Conservation (phyloP, 2,113 vertebrate genomes). For the Pygoscelis antarcticus region DNA sequence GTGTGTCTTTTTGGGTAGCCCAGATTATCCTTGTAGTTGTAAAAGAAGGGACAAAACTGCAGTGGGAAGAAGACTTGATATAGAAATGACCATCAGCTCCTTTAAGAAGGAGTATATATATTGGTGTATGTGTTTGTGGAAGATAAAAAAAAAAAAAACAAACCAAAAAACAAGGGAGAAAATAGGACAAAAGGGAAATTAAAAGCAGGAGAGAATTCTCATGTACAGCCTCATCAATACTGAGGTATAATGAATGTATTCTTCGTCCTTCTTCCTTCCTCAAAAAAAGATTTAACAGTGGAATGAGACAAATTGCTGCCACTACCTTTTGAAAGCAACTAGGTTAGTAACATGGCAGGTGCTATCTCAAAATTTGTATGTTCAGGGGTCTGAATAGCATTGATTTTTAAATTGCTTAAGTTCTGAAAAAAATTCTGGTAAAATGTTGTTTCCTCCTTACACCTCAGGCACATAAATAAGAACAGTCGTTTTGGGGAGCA, state of each 20-base stretch:
- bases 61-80: background rate
- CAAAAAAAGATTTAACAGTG: background rate
- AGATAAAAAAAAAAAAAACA: background rate
- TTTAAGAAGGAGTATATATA: background rate
- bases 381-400: background rate
- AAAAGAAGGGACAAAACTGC: background rate
- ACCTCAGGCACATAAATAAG: constrained; percentile 38
- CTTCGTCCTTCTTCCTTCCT: background rate
- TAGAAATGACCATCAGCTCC: background rate
- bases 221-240: background rate
- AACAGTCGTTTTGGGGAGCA: constrained; percentile 56
- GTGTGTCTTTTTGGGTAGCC: background rate
- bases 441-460: background rate
- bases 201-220: background rate
- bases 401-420: background rate
- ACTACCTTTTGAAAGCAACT: background rate
- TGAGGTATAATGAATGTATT: background rate
- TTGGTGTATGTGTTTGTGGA: background rate
- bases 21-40: background rate
- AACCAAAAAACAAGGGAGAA: background rate
- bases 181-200: background rate
- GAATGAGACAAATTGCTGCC: background rate
- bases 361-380: background rate
- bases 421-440: background rate
- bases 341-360: background rate